Base-by-base conservation (phyloP, 2,113 vertebrate genomes). In the Proteles cristata region DNA sequence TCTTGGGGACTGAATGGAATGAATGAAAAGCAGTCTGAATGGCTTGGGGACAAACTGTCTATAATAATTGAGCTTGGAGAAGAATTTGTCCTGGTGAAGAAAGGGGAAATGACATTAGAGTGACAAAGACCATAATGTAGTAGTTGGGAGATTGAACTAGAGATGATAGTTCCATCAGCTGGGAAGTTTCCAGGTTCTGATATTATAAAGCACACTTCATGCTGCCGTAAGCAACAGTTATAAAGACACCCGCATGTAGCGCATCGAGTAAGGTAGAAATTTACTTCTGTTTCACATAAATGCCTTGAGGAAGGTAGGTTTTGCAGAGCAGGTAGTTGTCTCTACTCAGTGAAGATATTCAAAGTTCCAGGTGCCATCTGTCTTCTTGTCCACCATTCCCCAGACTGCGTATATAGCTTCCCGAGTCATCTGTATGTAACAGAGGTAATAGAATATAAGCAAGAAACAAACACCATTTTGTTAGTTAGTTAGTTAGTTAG, bases 71-170 rank as follows among this genome's bases (percentile, higher is more conserved):
- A 90, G 8, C 4, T 50, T 43, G 15, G 61, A 23, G 28, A 71
- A 63, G 63, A 16, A 95, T 81, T 88, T 88, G 96, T 87, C 69
- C 69, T 85, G n/a, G 48, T 68, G 28, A 87, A 71, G 26, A 77
- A 55, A 76, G 16, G 69, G 33, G 17, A 80, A 71, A 83, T 93
- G 11, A n/a, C 23, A 71, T 69, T n/a, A 86, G 21, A 73, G 14
- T 11, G 63, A 81, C 35, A 50, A 79, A 45, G 31, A 58, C 9
- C 21, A 3, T 82, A 31, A 16, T 58, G 5, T 1, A n/a, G 15
- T 43, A 58, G 16, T 68, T 84, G 28, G 39, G 11, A 68, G 11
- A 7, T 65, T 3, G 26, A 92, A 87, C 21, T 50, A 45, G 31
- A 86, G 39, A 58, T 77, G 58, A 88, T 89, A 82, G 55, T 82